Evolutionary conservation across 1,140 invertebrate genomes (phyloP).

Genomic region (Andrena cerasifolii): DNA sequence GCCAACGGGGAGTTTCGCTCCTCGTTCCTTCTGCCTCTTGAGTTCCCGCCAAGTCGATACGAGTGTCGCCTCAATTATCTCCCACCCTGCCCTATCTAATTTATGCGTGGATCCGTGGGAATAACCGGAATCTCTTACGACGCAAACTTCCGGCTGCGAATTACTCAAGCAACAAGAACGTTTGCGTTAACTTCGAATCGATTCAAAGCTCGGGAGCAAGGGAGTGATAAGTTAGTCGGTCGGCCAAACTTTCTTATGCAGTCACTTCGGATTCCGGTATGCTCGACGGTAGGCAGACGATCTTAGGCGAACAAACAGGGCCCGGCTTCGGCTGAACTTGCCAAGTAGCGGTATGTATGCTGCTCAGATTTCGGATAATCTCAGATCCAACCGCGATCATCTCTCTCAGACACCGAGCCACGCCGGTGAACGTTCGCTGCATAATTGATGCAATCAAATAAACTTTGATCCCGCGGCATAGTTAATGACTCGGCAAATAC

Average conservation of each 20-base stretch:
- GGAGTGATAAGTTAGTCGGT: conserved; percentile 4
- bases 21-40: conserved; percentile 3
- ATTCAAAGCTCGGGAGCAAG: too few relatives aligned
- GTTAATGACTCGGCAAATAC: not conserved
- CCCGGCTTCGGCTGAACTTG: conserved; percentile 43
- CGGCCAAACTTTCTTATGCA: conserved; percentile 32
- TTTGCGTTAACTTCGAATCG: conserved; percentile 1
- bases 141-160: too few relatives aligned
- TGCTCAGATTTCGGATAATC: conserved; percentile 52
- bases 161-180: too few relatives aligned
- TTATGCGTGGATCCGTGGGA: too few relatives aligned
- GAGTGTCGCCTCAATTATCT: conserved; percentile 12
- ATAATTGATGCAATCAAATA: conserved; percentile 11
- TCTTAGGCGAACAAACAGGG: conserved; percentile 49
- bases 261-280: conserved; percentile 24
- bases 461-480: conserved; percentile 14
- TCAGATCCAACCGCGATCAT: conserved; percentile 7
- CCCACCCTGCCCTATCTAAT: too few relatives aligned
- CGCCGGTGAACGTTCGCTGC: conserved; percentile 3
- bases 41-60: not conserved
- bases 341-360: conserved; percentile 37
- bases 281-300: conserved; percentile 28
- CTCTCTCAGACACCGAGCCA: not conserved
- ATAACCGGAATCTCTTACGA: not conserved
- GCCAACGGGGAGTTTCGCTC: not conserved